Base-by-base conservation (phyloP, 2,888 invertebrate species). In the Meloe dianella region DNA sequence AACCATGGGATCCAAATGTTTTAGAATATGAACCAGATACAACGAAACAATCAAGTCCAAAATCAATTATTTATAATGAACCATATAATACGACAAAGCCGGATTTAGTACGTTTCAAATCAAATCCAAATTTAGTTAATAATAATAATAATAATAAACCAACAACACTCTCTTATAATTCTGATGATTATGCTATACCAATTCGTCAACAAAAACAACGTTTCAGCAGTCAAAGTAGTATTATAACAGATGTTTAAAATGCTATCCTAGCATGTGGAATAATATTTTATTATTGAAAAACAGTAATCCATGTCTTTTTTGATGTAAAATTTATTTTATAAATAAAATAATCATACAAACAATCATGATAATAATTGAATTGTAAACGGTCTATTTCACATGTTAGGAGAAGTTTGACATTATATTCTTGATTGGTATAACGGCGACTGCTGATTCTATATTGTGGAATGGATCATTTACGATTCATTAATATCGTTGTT, bases 1-100 rank as follows among this genome's bases (percentile, higher is more conserved):
- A 93, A 83, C 88, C 89, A 68, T 92, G 92, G 90, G 93, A 93
- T 81, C 83, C 93, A 63, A 90, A 90, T 61, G 66, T 66, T 14
- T 64, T 67, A 24, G 66, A 70, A 14, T 76, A 69, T 41, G 73
- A 75, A 56, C 68, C 71, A 1, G 74, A 74, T 10, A 59, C 20
- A 47, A 47, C 47, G 9, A 20, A 63, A 41, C 41, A 35, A 38
- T 51, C 30, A 20, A 75, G 74, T 62, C 74, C 75, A 9, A 65
- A 68, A 29, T 71, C 73, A 14, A 73, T 70, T 30, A 63, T 73
- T 12, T 79, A 76, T 64, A 68, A 68, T 32, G 67, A 67, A 32
- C 76, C 79, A 0, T 75, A 66, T 56, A 57, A 65, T 30, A 5
- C 32, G 4, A 67, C 58, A 22, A 74, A 73, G 65, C 78, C 77